These are phyloP conservation scores for Nephrotoma appendiculata DNA, from an alignment of 2,888 invertebrate species.

Conservation along the genomic window DNA sequence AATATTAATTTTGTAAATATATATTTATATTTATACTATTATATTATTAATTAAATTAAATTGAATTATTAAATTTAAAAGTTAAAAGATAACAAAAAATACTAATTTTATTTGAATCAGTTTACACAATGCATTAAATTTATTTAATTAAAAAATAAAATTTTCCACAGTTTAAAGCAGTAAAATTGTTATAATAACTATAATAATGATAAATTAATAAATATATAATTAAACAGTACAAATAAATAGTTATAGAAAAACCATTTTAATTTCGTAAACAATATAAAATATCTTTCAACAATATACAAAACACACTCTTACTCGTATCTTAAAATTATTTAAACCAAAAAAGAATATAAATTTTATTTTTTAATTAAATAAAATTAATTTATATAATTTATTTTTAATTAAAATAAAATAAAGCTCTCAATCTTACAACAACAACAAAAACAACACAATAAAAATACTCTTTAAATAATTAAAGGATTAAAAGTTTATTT, in stretches of 20 bases:
- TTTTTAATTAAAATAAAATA: background rate
- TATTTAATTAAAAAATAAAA: background rate
- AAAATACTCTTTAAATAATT: background rate
- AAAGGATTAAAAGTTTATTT: background rate
- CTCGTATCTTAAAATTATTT: background rate
- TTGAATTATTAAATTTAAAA: background rate
- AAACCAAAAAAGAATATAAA: background rate
- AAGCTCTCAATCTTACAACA: background rate
- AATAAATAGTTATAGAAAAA: background rate
- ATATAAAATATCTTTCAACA: background rate
- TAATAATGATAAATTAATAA: background rate
- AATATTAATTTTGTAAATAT: slow-evolving; percentile 8
- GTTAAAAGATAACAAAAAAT: background rate
- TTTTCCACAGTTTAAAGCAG: background rate
- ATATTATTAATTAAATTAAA: background rate
- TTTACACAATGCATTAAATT: background rate
- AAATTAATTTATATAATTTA: background rate
- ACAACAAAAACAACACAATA: background rate
- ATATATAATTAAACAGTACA: background rate
- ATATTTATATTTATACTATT: slow-evolving; percentile 3
- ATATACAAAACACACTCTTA: background rate
- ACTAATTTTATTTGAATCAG: background rate
- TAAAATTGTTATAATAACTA: background rate
- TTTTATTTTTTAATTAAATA: background rate
- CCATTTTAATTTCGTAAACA: background rate